A percentile compares a stretch with the other conserved stretches of the same genome.
phyloP scores from a whole-genome alignment of 2,113 vertebrate species.

The Ceuthmochares aereus region DNA sequence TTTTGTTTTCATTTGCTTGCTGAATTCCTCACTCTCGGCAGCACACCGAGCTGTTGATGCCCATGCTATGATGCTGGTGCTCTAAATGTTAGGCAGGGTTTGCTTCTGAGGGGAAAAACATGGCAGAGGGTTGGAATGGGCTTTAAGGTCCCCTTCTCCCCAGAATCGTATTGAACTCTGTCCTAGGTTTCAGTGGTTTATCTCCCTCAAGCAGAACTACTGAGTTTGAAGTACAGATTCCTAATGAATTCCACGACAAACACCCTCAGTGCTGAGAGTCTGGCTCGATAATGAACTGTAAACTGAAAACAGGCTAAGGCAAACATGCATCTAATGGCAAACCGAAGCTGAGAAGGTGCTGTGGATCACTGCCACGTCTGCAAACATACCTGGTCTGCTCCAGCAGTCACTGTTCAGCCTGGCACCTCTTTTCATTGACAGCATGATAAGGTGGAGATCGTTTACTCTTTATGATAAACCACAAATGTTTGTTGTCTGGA shows the following conservation, averaged over 20 bases:
- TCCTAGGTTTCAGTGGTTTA: neutral
- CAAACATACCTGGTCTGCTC: neutral
- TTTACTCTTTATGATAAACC: neutral
- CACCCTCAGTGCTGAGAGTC: neutral
- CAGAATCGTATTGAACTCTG: neutral
- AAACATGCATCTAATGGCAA: neutral
- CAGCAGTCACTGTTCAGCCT: neutral
- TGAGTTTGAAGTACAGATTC: neutral
- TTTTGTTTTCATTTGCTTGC: neutral
- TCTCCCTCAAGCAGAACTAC: neutral
- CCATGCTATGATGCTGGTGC: neutral
- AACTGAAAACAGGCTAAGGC: neutral
- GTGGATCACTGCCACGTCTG: neutral
- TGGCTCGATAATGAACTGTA: slow-evolving; percentile 54
- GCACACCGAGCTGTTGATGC: neutral
- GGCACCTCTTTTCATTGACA: neutral
- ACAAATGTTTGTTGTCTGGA: neutral
- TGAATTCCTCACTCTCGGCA: neutral
- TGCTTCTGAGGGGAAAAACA: neutral
- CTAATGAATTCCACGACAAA: slow-evolving; percentile 31
- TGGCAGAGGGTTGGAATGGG: too few relatives aligned
- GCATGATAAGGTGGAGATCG: fast-evolving
- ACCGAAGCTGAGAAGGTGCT: neutral
- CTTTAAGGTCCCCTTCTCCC: neutral
- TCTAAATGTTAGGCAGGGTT: neutral